These are phyloP conservation scores for Pelodytes ibericus DNA, from an alignment of 2,797 vertebrate genomes.

Conservation along the genomic window DNA sequence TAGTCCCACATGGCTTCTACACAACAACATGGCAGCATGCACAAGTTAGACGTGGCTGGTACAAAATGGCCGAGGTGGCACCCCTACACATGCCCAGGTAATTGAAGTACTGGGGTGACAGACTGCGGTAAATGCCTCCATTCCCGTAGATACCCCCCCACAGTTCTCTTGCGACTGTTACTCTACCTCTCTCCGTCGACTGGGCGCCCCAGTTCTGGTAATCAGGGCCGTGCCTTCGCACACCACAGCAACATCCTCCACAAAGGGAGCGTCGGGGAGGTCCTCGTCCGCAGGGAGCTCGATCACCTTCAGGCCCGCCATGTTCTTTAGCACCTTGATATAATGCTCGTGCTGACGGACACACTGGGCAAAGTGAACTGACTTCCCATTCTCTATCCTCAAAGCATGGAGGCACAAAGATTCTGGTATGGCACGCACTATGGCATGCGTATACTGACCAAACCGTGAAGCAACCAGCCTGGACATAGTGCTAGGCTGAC, in stretches of 20 bases:
- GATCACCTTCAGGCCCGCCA: constrained; percentile 87
- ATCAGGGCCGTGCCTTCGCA: constrained; percentile 93
- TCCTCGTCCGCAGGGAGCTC: constrained; percentile 87
- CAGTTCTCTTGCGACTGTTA: too few relatives aligned
- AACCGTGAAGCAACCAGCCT: constrained; percentile 72
- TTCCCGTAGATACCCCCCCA: not conserved
- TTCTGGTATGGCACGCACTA: constrained; percentile 83
- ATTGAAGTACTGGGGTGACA: too few relatives aligned
- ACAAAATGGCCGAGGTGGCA: too few relatives aligned
- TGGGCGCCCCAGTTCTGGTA: constrained; percentile 86
- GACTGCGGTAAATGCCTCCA: too few relatives aligned
- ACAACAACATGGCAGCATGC: too few relatives aligned
- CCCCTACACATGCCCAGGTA: too few relatives aligned
- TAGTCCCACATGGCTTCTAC: too few relatives aligned
- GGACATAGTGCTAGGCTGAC: too few relatives aligned
- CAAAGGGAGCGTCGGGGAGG: constrained; percentile 92
- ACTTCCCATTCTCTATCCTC: constrained; percentile 63
- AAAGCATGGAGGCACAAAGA: constrained; percentile 82
- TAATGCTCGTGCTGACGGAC: constrained; percentile 80
- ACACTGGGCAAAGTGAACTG: constrained; percentile 79
- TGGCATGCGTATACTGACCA: constrained; percentile 85
- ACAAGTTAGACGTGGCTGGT: too few relatives aligned
- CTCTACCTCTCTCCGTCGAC: constrained; percentile 90
- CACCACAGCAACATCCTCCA: constrained; percentile 92
- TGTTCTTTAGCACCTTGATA: constrained; percentile 77